A percentile compares a stretch with the other conserved stretches of the same genome.
Evolutionary conservation across 2,113 vertebrate genomes (phyloP).

Genomic region (Tragulus kanchil): DNA sequence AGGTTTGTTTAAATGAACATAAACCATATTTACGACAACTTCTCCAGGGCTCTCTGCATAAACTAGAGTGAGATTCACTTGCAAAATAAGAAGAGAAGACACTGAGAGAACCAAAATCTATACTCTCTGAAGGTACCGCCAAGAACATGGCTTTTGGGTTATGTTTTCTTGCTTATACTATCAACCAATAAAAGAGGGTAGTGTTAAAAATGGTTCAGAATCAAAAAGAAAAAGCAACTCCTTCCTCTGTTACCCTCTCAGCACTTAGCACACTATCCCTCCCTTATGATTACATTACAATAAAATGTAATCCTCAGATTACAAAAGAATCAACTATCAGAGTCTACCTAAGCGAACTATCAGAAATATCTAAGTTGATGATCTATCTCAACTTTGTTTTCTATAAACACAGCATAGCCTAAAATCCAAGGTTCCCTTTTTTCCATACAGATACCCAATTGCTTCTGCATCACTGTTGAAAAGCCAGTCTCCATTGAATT

Average conservation of each 20-base stretch:
- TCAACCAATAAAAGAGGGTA: neutral
- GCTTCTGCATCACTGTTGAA: neutral
- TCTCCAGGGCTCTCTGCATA: neutral
- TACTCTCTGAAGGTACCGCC: neutral
- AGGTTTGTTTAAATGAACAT: neutral
- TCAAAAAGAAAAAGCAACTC: neutral
- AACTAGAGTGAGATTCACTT: neutral
- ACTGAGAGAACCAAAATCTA: neutral
- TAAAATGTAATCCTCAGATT: neutral
- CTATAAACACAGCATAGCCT: neutral
- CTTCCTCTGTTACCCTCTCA: neutral
- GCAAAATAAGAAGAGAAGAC: neutral
- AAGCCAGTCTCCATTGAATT: neutral
- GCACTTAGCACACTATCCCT: neutral
- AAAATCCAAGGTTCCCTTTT: neutral
- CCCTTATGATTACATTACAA: neutral
- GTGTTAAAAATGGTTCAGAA: neutral
- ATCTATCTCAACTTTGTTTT: neutral
- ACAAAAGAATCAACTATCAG: neutral
- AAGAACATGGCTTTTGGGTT: neutral
- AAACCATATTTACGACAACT: conserved; percentile 21
- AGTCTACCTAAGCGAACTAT: neutral
- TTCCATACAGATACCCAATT: neutral
- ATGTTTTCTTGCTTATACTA: neutral
- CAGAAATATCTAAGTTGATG: neutral